Conservation (phyloP, 1,140 invertebrate genomes). For the Drosophila funebris region DNA sequence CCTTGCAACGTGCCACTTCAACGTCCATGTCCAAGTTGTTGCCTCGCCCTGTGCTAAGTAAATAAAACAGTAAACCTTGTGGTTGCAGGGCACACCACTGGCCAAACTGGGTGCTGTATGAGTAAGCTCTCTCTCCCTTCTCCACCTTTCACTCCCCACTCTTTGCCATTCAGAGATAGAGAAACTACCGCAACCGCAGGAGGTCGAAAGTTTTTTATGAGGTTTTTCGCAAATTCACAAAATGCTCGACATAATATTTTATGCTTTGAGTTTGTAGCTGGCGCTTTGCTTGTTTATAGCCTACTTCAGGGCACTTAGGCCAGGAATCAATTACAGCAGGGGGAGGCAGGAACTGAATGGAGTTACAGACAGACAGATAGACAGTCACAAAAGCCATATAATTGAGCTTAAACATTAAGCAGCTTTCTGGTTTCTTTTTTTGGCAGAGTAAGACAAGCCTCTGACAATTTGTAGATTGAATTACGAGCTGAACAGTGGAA, state of each 20-base stretch:
- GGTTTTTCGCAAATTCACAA: constrained; percentile 54
- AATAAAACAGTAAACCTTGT: constrained; percentile 65
- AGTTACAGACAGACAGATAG: background rate
- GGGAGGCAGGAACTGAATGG: background rate
- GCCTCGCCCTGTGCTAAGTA: constrained; percentile 38
- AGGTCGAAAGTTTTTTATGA: constrained; percentile 57
- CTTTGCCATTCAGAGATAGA: background rate
- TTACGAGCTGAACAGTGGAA: constrained; percentile 34
- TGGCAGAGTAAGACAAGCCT: constrained; percentile 29
- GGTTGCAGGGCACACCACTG: constrained; percentile 47
- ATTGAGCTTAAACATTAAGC: constrained; percentile 76
- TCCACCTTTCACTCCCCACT: background rate
- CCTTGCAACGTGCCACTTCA: background rate
- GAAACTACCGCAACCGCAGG: constrained; percentile 31
- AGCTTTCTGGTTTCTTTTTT: constrained; percentile 54
- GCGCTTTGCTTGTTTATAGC: constrained; percentile 54
- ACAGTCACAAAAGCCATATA: constrained; percentile 67
- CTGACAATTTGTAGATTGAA: constrained; percentile 59
- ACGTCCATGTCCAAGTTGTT: constrained; percentile 19
- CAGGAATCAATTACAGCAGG: constrained; percentile 21
- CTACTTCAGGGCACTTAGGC: constrained; percentile 60
- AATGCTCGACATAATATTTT: constrained; percentile 36
- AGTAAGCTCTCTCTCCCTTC: background rate
- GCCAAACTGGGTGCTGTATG: constrained; percentile 3
- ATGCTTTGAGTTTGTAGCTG: constrained; percentile 35